phyloP scores from a whole-genome alignment of 2,797 vertebrate species.

The Chiroxiphia lanceolata region DNA sequence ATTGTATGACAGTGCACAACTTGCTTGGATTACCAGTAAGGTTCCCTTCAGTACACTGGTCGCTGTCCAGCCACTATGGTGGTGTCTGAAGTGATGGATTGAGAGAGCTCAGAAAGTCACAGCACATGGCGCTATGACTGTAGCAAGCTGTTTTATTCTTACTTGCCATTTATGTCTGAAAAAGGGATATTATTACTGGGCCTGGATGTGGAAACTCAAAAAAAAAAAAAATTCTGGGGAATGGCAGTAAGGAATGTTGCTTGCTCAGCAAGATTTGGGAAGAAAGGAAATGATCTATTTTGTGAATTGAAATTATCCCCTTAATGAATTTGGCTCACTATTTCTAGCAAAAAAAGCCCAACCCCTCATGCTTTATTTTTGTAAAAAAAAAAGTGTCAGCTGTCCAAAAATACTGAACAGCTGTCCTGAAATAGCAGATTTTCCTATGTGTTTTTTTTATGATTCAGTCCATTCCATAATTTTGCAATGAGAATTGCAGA shows the following conservation, averaged over 20 bases:
- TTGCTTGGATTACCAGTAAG: background rate
- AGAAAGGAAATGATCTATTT: constrained; percentile 45
- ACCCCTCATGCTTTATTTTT: constrained; percentile 5
- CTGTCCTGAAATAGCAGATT: constrained; percentile 58
- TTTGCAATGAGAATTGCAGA: constrained; percentile 29
- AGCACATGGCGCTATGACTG: background rate
- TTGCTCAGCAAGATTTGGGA: constrained; percentile 39
- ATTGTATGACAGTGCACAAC: background rate
- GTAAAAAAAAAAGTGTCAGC: background rate
- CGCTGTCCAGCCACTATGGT: background rate
- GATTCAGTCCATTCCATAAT: constrained; percentile 50
- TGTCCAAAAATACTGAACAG: constrained; percentile 51
- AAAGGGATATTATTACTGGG: background rate
- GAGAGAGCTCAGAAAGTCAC: background rate
- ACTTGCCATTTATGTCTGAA: background rate
- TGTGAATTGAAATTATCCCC: constrained; percentile 41
- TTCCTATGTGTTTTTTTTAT: constrained; percentile 27
- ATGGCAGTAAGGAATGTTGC: constrained; percentile 8
- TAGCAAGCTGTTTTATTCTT: background rate
- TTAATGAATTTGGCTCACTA: constrained; percentile 35
- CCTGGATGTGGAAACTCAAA: background rate
- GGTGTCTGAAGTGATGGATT: background rate
- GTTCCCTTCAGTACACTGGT: background rate
- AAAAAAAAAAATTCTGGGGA: background rate
- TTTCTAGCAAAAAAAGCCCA: background rate